These are phyloP conservation scores for Prionace glauca DNA, from an alignment of 2,797 vertebrate species.

Conservation along the genomic window DNA sequence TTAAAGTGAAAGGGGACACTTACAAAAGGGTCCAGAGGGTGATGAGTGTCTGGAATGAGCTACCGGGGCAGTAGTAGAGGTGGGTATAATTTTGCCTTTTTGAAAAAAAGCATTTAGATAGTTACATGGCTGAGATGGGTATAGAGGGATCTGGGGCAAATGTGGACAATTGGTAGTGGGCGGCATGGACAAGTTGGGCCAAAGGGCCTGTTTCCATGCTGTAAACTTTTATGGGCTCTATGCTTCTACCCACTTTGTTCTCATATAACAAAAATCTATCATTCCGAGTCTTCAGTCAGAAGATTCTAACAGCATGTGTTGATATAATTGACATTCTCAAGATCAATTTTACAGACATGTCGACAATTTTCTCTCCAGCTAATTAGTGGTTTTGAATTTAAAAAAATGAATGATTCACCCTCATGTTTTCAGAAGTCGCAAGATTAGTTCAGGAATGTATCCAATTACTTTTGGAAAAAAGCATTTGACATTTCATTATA, in stretches of 20 bases:
- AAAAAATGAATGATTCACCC: background rate
- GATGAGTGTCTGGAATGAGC: too few species aligned
- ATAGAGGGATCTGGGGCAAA: too few species aligned
- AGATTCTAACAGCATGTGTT: background rate
- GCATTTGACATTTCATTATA: background rate
- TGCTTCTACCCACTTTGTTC: background rate
- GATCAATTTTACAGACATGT: background rate
- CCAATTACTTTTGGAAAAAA: background rate
- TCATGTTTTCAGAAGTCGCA: background rate
- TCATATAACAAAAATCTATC: background rate
- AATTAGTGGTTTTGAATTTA: background rate
- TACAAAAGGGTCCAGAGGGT: too few species aligned
- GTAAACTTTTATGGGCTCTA: too few species aligned
- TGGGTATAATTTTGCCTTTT: too few species aligned
- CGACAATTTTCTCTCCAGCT: background rate
- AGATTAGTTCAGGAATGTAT: background rate
- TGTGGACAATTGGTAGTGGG: too few species aligned
- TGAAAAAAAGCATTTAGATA: too few species aligned
- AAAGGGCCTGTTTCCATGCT: too few species aligned
- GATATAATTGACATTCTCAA: background rate
- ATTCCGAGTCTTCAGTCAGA: background rate
- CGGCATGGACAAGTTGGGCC: too few species aligned
- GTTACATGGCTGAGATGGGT: too few species aligned
- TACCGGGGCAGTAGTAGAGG: too few species aligned
- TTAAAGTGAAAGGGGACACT: too few species aligned